Base-by-base conservation (phyloP, 2,888 invertebrate genomes). In the Rapana venosa region DNA sequence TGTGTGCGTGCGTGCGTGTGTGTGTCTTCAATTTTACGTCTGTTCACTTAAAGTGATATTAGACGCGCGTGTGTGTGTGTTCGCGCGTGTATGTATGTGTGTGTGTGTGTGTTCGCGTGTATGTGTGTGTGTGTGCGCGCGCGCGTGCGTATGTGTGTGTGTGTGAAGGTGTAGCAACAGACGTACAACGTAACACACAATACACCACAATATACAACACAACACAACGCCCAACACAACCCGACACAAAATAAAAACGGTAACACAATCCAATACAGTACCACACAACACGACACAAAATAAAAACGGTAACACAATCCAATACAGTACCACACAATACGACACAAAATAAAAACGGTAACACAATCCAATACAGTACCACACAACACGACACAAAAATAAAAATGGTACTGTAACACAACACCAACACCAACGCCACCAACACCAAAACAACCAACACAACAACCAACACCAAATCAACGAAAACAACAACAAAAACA, bases 31-130 rank as follows among this genome's bases (percentile, higher is more conserved):
- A 32, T 22, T 35, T 22, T 32, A 32, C 32, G 81, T 22, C 6
- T 32, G 81, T n/a, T n/a, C n/a, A n/a, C n/a, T n/a, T n/a, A n/a
- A n/a, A n/a, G n/a, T n/a, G n/a, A n/a, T n/a, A n/a, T n/a, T n/a
- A n/a, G n/a, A n/a, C 26, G 81, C 32, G 81, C 26, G 81, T 81
- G 81, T 32, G 81, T 81, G 81, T 32, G 81, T 81, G 81, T 32
- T 22, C 32, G 81, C 26, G 81, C 32, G 81, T 32, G 81, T 81
- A 32, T 32, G 81, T 81, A 32, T 32, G 81, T 81, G 81, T 32
- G 81, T 32, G 81, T 81, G 81, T 32, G 32, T 32, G 81, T 32
- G 32, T 81, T 22, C 81, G 32, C 32, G 32, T 81, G 32, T 70
- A 22, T 70, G 22, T 70, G 70, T 26, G 26, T 22, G 22, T 70